Percentiles rank a stretch among this genome's conserved stretches.
Evolutionary conservation across 2,113 vertebrate species (phyloP).

Genomic region (Muntiacus muntjak): DNA sequence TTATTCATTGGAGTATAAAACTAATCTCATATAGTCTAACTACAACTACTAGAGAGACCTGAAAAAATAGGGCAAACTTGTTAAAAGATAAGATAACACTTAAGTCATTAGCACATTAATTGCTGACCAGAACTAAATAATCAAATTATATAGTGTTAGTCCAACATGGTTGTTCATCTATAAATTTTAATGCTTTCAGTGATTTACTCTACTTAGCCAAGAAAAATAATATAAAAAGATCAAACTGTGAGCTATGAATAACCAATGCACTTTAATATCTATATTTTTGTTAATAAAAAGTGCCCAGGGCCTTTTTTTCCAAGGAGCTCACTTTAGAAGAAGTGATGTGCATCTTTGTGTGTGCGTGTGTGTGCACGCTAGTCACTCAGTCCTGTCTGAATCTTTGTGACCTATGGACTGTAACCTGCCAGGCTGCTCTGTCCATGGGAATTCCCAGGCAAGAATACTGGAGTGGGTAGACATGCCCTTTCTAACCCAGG

Average conservation of each 20-base stretch:
- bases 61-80: background rate
- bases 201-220: background rate
- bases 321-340: background rate
- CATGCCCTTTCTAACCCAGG: background rate
- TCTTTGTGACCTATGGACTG: background rate
- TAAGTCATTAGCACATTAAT: conserved; percentile 4
- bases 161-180: background rate
- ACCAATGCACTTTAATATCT: background rate
- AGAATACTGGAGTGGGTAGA: background rate
- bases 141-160: background rate
- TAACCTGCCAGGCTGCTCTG: background rate
- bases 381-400: background rate
- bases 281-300: conserved; percentile 11
- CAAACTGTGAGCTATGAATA: background rate
- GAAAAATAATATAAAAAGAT: background rate
- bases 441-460: background rate
- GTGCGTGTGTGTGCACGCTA: too few species aligned
- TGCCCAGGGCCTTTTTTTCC: background rate
- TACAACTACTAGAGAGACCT: background rate
- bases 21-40: background rate
- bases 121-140: background rate
- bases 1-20: background rate
- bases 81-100: background rate
- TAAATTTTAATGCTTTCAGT: background rate
- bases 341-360: background rate